phyloP scores from a whole-genome alignment of 2,797 vertebrate genomes.

The Echeneis naucrates region DNA sequence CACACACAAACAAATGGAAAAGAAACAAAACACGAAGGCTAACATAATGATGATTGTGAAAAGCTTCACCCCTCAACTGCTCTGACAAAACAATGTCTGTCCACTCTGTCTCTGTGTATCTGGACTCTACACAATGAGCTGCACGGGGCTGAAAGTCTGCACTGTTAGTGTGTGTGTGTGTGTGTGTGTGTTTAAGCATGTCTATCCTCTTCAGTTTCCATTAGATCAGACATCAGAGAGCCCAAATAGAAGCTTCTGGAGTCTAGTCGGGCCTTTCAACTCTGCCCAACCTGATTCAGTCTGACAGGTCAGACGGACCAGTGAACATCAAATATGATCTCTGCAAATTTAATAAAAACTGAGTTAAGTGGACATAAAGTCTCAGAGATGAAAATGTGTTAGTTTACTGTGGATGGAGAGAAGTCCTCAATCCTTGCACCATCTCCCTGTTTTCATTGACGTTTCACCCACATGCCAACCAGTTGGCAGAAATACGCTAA shows the following conservation, averaged over 20 bases:
- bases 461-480: constrained; percentile 40
- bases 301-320: constrained; percentile 54
- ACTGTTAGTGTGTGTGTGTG: constrained; percentile 7
- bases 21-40: constrained; percentile 1
- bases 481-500: constrained; percentile 42
- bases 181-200: constrained; percentile 32
- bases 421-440: neutral
- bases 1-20: neutral
- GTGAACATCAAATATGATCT: constrained; percentile 43
- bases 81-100: constrained; percentile 33
- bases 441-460: constrained; percentile 6
- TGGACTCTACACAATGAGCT: constrained; percentile 32
- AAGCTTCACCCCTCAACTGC: neutral
- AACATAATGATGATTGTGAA: constrained; percentile 13
- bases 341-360: constrained; percentile 5
- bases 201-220: constrained; percentile 63
- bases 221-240: constrained; percentile 68
- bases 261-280: constrained; percentile 57
- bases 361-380: neutral
- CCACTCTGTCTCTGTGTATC: constrained; percentile 32
- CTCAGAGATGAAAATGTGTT: neutral
- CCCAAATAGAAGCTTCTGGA: constrained; percentile 62
- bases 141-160: constrained; percentile 24
- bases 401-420: neutral
- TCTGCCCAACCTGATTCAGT: constrained; percentile 61